Evolutionary conservation across 1,140 invertebrate genomes (phyloP).

Genomic region (Drosophila sucinea): DNA sequence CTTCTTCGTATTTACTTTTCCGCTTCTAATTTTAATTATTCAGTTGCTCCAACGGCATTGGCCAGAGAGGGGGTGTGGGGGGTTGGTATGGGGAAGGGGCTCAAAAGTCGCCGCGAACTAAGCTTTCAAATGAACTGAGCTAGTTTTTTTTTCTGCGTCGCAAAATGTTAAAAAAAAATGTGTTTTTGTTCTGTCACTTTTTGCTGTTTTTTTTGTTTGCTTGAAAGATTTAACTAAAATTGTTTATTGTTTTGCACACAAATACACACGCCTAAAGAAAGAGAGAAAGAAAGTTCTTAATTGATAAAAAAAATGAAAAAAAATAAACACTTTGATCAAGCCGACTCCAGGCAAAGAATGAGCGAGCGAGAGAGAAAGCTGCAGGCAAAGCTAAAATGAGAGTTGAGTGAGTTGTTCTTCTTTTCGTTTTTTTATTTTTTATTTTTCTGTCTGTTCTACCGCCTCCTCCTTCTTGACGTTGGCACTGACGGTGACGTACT

Average conservation of each 20-base stretch:
- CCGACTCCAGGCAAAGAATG: conserved; percentile 15
- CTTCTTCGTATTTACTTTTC: conserved; percentile 73
- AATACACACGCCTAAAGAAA: conserved; percentile 24
- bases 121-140: conserved; percentile 35
- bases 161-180: conserved; percentile 63
- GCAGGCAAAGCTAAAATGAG: conserved; percentile 37
- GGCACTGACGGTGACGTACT: conserved; percentile 78
- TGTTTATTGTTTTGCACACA: conserved; percentile 64
- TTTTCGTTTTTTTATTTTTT: conserved; percentile 41
- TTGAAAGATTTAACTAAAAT: conserved; percentile 48
- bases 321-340: conserved; percentile 34
- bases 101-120: conserved; percentile 65
- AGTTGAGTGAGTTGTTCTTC: conserved; percentile 12
- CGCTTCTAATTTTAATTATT: conserved; percentile 81
- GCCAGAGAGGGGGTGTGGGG: neutral
- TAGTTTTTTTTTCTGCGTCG: conserved; percentile 70
- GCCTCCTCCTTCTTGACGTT: conserved; percentile 79
- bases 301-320: conserved; percentile 23
- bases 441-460: conserved; percentile 34
- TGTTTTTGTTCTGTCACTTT: conserved; percentile 34
- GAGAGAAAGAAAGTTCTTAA: conserved; percentile 35
- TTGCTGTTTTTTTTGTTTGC: conserved; percentile 24
- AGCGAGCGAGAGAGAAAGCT: conserved; percentile 27
- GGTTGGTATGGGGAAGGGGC: conserved; percentile 30
- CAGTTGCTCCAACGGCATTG: conserved; percentile 51